Evolutionary conservation across 1,140 invertebrate species (phyloP), one percentile per base, ranked within the genome.

Genomic region (Neotoxoptera formosana): DNA sequence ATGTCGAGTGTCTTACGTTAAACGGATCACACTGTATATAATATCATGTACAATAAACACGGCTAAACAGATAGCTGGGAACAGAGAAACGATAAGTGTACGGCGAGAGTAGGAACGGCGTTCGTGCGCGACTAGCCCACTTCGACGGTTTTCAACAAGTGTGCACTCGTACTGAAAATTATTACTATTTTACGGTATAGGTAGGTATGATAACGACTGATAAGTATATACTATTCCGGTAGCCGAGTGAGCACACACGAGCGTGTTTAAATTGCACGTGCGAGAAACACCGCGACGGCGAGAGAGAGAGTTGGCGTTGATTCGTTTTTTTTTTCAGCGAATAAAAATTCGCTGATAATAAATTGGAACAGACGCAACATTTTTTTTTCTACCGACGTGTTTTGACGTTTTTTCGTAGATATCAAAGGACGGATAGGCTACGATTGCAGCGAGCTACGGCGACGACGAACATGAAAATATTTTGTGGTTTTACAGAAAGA

Each of bases 81-180:
- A n/a, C 60, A 76, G n/a, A 76, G 14, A 34, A 76, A 76, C 60
- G 30, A 14, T 67, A 76, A 34, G 60, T 34, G n/a, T 76, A 17
- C n/a, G n/a, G n/a, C n/a, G n/a, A n/a, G n/a, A 76, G 60, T 76
- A n/a, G 30, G 60, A 17, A 76, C 60, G n/a, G 17, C 17, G 60
- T 76, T n/a, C 60, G 60, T 76, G 60, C 60, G n/a, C 60, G 60
- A 76, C 60, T n/a, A 76, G 60, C 60, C 60, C 60, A 76, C 60
- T n/a, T 76, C 60, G n/a, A 76, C 60, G 3, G n/a, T 76, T 14
- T 67, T 67, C 30, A 67, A 67, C 60, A 67, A 67, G 60, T 76
- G n/a, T n/a, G n/a, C n/a, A n/a, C 60, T n/a, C 17, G 60, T 76
- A 67, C 4, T n/a, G 30, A n/a, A 67, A 8, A 25, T 67, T n/a